Evolutionary conservation across 2,888 invertebrate species (phyloP).

Genomic region (Venusia cambrica): DNA sequence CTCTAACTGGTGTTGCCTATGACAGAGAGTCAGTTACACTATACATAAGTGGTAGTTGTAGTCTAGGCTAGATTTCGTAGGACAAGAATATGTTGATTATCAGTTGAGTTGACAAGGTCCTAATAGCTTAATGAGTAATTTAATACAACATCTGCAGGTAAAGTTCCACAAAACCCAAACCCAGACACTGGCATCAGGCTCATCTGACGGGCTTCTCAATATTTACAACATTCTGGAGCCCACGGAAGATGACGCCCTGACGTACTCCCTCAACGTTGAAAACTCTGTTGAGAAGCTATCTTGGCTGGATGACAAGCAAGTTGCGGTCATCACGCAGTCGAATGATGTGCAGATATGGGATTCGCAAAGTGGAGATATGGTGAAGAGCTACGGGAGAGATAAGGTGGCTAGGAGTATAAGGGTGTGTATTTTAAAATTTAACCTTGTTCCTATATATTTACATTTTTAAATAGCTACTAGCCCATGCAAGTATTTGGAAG

Average conservation of each 20-base stretch:
- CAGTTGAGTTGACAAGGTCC: no score
- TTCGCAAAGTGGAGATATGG: slow-evolving; percentile 81
- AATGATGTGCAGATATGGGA: slow-evolving; percentile 86
- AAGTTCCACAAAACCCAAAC: slow-evolving; percentile 86
- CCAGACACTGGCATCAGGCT: slow-evolving; percentile 86
- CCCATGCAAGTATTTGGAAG: no score
- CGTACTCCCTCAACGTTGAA: slow-evolving; percentile 88
- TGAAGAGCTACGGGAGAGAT: slow-evolving; percentile 79
- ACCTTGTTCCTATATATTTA: no score
- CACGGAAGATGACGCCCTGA: slow-evolving; percentile 90
- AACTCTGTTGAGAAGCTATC: slow-evolving; percentile 85
- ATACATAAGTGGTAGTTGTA: no score
- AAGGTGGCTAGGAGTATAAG: slow-evolving; percentile 81
- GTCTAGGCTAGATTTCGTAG: no score
- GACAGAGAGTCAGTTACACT: no score
- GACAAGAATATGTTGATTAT: no score
- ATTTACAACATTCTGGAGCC: slow-evolving; percentile 87
- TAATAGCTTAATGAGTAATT: no score
- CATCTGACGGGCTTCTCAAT: slow-evolving; percentile 92
- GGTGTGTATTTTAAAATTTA: slow-evolving; percentile 59
- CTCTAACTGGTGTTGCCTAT: no score
- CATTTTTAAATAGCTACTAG: no score
- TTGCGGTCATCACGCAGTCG: slow-evolving; percentile 86
- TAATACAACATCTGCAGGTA: slow-evolving; percentile 59
- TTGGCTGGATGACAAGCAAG: slow-evolving; percentile 71